Percentiles rank a stretch among this genome's conserved stretches.
Evolutionary conservation across 1,140 invertebrate species (phyloP).

Genomic region (Dendrolimus kikuchii): DNA sequence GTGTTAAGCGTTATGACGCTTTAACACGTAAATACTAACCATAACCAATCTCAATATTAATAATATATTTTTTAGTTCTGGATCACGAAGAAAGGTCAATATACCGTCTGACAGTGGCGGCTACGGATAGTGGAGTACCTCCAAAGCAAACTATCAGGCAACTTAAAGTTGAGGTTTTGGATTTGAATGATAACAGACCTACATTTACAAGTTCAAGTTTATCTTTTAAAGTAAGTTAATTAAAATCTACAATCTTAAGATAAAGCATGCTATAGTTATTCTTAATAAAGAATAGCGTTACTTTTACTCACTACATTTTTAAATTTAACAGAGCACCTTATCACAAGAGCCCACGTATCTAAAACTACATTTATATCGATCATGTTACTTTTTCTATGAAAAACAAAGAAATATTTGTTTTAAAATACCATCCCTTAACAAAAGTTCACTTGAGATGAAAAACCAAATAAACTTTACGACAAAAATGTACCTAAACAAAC

Average conservation of each 20-base stretch:
- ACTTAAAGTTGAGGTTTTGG: constrained; percentile 89
- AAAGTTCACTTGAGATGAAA: too few species aligned
- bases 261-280: too few species aligned
- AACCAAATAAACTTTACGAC: not conserved
- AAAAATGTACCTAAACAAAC: constrained; percentile 4
- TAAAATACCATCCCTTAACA: too few species aligned
- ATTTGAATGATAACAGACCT: constrained; percentile 92
- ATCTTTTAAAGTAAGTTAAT: constrained; percentile 82
- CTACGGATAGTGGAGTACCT: constrained; percentile 88
- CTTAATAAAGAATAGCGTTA: too few species aligned
- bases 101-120: constrained; percentile 89
- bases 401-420: too few species aligned
- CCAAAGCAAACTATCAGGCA: constrained; percentile 85
- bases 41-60: too few species aligned
- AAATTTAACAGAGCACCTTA: too few species aligned
- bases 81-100: constrained; percentile 93
- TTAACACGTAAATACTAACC: not conserved
- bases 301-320: too few species aligned
- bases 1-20: constrained; percentile 5
- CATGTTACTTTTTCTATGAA: too few species aligned
- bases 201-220: constrained; percentile 93
- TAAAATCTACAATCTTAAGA: constrained; percentile 2
- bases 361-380: too few species aligned
- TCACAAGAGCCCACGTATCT: too few species aligned
- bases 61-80: constrained; percentile 72